These are phyloP conservation scores for Florisuga fusca DNA, from an alignment of 2,797 vertebrate species.

Conservation along the genomic window DNA sequence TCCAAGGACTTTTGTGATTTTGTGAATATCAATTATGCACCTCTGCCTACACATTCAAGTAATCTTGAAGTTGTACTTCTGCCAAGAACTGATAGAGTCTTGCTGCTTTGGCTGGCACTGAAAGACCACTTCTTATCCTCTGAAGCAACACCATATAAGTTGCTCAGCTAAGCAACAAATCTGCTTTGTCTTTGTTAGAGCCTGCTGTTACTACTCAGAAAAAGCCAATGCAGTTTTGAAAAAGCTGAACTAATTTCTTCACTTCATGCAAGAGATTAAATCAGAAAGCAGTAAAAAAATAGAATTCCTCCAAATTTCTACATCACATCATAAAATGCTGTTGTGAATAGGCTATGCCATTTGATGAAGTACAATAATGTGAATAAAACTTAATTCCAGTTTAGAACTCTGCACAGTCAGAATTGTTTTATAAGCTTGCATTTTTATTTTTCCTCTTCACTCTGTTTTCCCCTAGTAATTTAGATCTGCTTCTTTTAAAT, in stretches of 20 bases:
- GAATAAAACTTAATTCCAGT: neutral
- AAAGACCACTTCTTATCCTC: neutral
- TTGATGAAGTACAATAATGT: neutral
- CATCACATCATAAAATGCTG: neutral
- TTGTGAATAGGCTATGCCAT: neutral
- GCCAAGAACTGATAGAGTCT: neutral
- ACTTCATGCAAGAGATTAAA: neutral
- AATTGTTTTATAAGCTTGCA: neutral
- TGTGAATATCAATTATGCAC: slow-evolving; percentile 40
- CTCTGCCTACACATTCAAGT: neutral
- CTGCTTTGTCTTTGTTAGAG: neutral
- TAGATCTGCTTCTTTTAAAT: neutral
- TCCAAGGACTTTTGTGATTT: neutral
- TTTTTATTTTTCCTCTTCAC: neutral
- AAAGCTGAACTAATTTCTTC: neutral
- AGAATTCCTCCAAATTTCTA: neutral
- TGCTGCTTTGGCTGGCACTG: neutral
- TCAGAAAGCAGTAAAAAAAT: neutral
- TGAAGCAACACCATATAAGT: neutral
- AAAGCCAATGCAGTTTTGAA: neutral
- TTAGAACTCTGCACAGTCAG: neutral
- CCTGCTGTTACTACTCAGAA: neutral
- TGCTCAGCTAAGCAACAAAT: slow-evolving; percentile 14
- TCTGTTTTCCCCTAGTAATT: neutral
- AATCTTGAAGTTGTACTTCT: neutral